These are phyloP conservation scores for Cyclina sinensis DNA, from an alignment of 1,140 invertebrate species.

Conservation along the genomic window DNA sequence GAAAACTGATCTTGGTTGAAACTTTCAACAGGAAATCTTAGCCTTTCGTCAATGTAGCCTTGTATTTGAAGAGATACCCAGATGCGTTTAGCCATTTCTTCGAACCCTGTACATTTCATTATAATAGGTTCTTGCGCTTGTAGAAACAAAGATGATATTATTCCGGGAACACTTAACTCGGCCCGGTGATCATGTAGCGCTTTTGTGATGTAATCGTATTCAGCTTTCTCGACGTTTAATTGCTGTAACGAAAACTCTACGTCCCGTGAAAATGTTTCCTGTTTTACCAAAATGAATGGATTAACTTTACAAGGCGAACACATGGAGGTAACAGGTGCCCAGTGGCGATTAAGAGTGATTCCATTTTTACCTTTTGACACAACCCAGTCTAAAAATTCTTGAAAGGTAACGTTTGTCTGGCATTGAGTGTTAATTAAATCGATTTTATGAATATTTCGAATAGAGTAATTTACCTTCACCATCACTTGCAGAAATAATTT, in stretches of 20 bases:
- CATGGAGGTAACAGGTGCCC: constrained; percentile 14
- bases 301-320: constrained; percentile 27
- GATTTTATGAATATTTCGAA: not conserved
- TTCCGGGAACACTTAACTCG: not conserved
- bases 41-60: constrained; percentile 47
- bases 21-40: constrained; percentile 10
- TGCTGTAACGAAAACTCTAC: constrained; percentile 7
- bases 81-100: not conserved
- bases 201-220: not conserved
- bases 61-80: constrained; percentile 65
- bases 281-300: constrained; percentile 31
- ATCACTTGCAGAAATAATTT: constrained; percentile 58
- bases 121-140: not conserved
- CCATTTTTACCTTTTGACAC: not conserved
- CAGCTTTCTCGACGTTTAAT: not conserved
- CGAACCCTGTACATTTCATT: not conserved
- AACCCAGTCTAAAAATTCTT: constrained; percentile 35
- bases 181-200: not conserved
- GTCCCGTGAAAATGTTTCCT: constrained; percentile 18
- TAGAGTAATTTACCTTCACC: not conserved
- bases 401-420: not conserved
- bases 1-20: not conserved
- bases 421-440: not conserved
- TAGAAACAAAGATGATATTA: not conserved
- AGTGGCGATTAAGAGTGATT: not conserved